Evolutionary conservation across 2,797 vertebrate genomes (phyloP).

Genomic region (Synanceia verrucosa): DNA sequence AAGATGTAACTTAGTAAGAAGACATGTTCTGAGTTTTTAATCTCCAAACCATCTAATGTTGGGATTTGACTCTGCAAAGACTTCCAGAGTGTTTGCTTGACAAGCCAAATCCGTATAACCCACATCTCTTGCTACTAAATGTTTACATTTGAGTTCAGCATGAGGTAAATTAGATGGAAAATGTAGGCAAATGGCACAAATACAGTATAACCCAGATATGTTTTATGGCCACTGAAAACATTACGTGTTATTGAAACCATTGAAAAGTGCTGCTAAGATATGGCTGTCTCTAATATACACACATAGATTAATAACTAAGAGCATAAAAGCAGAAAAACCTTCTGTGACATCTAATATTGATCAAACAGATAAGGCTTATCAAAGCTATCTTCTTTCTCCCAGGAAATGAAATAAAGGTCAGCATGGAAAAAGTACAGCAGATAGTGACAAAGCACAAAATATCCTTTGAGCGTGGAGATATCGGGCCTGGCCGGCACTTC

Average conservation of each 20-base stretch:
- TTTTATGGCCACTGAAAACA: conserved; percentile 3
- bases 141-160: not conserved
- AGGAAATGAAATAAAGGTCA: conserved; percentile 7
- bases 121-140: not conserved
- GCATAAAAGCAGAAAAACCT: not conserved
- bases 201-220: not conserved
- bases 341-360: conserved; percentile 1
- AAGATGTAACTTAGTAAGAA: conserved; percentile 32
- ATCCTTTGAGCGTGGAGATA: conserved; percentile 26
- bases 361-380: conserved; percentile 34
- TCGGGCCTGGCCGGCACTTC: conserved; percentile 41
- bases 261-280: not conserved
- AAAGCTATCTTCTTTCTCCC: not conserved
- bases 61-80: conserved; percentile 11
- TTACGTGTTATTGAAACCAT: not conserved
- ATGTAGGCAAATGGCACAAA: not conserved
- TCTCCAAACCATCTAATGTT: conserved; percentile 30
- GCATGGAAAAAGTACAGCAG: conserved; percentile 25
- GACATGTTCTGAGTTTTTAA: conserved; percentile 48
- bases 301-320: conserved; percentile 10
- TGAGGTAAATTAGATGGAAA: not conserved
- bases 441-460: conserved; percentile 70
- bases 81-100: conserved; percentile 13
- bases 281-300: not conserved
- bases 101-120: not conserved